Conservation (phyloP, 2,888 invertebrate species). For the Dryococelus australis region DNA sequence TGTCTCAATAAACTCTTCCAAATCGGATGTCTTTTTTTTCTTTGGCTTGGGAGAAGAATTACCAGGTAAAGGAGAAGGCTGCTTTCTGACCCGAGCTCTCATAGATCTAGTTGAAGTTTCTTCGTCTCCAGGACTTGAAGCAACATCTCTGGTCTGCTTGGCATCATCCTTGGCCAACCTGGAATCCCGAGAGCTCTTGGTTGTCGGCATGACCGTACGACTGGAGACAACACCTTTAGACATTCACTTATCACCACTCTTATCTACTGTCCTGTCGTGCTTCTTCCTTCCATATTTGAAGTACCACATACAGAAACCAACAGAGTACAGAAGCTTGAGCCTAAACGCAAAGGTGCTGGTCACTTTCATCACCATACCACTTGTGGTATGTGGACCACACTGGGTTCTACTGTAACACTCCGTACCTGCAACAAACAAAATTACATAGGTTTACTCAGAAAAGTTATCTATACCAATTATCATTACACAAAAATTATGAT, state of each 20-base stretch:
- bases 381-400: neutral
- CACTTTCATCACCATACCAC: neutral
- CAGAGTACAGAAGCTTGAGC: neutral
- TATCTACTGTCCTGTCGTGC: too few species aligned
- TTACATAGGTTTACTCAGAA: neutral
- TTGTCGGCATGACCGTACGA: neutral
- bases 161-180: neutral
- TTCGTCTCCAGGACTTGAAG: neutral
- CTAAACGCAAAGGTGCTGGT: neutral
- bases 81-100: neutral
- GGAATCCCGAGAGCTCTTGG: neutral
- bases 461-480: too few species aligned
- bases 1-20: neutral
- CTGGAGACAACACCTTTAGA: neutral
- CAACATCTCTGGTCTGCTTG: neutral
- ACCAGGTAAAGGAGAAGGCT: neutral
- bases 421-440: neutral
- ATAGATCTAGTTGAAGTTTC: neutral
- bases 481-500: too few species aligned
- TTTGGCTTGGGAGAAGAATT: neutral
- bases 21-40: neutral
- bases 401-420: neutral
- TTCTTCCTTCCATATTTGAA: neutral
- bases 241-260: neutral
- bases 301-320: neutral